Base-by-base conservation (phyloP, 2,888 invertebrate genomes). In the Synanthedon myopaeformis region DNA sequence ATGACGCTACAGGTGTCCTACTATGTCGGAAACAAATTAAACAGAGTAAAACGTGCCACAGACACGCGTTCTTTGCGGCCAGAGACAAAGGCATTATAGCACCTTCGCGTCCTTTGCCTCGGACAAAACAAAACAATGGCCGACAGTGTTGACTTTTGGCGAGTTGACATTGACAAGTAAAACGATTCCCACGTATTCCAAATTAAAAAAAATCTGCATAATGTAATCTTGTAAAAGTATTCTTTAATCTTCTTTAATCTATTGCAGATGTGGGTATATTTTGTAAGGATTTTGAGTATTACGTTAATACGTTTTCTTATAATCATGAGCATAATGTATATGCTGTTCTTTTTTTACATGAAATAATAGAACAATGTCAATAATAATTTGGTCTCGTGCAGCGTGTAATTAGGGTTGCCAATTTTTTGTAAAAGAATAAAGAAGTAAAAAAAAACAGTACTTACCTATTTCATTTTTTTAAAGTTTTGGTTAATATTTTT, bases 41-140 rank as follows among this genome's bases (percentile, higher is more conserved):
- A 72, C 65, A 69, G 63, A 66, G 73, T 74, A 71, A 76, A 79
- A 74, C 79, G 74, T 73, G 72, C 72, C 69, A 70, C 61, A 76
- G 84, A 82, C 86, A 85, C 84, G 84, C 76, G 75, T 80, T 61
- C 65, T 75, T 79, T 82, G 83, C 81, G 85, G 84, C 72, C 70
- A 76, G 70, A 82, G 70, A 86, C 85, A 85, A 85, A 79, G 61
- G 70, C 67, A 66, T 69, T 69, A 77, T 72, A 67, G 63, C 65
- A 60, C 60, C 35, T 49, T 45, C 59, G 59, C 58, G 60, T 51
- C 62, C 66, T 60, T 59, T 61, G 65, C 63, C 61, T 58, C 45
- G 49, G 60, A 61, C 61, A 67, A 67, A 74, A 73, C 35, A 75
- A 74, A 69, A 60, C 57, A 57, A 53, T 45, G 17, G 56, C 55